phyloP scores from a whole-genome alignment of 2,888 invertebrate species.

The Drosophila prolongata region DNA sequence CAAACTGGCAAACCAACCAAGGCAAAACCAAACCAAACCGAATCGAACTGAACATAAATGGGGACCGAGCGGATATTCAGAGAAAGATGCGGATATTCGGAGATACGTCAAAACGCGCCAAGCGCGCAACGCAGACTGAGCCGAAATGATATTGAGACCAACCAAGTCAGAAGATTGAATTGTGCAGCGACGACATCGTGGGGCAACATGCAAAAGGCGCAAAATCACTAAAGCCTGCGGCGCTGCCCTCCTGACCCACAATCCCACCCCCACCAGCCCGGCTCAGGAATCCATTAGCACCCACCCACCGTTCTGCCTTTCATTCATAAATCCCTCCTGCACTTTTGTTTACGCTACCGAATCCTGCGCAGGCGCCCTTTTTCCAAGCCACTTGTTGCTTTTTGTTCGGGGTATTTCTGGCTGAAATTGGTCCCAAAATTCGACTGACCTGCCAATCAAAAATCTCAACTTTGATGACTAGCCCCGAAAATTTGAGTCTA shows the following conservation, averaged over 20 bases:
- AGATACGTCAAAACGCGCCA: constrained; percentile 79
- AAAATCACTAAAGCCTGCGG: constrained; percentile 65
- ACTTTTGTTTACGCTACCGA: constrained; percentile 59
- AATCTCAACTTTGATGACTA: constrained; percentile 48
- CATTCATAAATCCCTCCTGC: constrained; percentile 69
- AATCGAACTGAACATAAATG: constrained; percentile 43
- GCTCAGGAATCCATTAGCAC: constrained; percentile 71
- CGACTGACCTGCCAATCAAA: constrained; percentile 35
- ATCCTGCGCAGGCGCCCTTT: constrained; percentile 64
- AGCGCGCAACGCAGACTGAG: constrained; percentile 82
- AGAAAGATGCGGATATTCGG: constrained; percentile 32
- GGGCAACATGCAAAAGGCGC: constrained; percentile 67
- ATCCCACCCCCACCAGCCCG: constrained; percentile 14
- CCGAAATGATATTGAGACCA: constrained; percentile 64
- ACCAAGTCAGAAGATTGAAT: constrained; percentile 70
- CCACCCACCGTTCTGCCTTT: constrained; percentile 24
- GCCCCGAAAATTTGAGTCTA: constrained; percentile 41
- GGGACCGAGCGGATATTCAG: constrained; percentile 25
- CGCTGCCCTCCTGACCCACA: constrained; percentile 30
- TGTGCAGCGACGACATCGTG: constrained; percentile 46
- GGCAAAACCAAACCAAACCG: constrained; percentile 16
- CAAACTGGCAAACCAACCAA: constrained; percentile 30
- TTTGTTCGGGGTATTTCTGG: neutral
- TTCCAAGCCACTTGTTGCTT: constrained; percentile 29
- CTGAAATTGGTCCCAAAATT: constrained; percentile 20